These are phyloP conservation scores for Anadara kagoshimensis DNA, from an alignment of 1,140 invertebrate genomes.

Conservation along the genomic window DNA sequence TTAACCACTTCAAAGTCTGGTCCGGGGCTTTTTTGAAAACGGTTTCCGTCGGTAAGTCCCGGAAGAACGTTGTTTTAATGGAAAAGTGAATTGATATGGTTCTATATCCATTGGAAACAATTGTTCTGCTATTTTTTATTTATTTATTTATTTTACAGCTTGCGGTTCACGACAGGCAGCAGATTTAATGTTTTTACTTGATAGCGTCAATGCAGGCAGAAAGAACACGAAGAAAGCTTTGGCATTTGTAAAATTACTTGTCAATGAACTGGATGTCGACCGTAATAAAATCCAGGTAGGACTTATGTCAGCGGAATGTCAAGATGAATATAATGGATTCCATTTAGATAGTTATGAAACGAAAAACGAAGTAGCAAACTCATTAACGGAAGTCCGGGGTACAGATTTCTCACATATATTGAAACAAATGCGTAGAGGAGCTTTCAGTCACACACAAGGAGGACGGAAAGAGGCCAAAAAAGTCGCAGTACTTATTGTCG, in stretches of 20 bases:
- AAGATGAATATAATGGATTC: constrained; percentile 35
- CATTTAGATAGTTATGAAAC: constrained; percentile 34
- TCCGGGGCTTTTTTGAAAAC: too few relatives aligned
- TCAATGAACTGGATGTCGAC: constrained; percentile 49
- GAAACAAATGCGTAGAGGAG: constrained; percentile 44
- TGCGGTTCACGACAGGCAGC: constrained; percentile 60
- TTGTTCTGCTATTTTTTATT: too few relatives aligned
- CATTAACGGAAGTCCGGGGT: constrained; percentile 26
- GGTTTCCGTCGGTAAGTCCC: too few relatives aligned
- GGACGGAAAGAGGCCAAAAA: constrained; percentile 55
- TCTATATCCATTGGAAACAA: too few relatives aligned
- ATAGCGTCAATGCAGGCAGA: constrained; percentile 56
- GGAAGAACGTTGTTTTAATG: too few relatives aligned
- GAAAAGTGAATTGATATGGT: too few relatives aligned
- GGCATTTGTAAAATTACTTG: constrained; percentile 54
- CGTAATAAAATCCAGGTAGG: constrained; percentile 58
- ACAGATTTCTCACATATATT: constrained; percentile 50
- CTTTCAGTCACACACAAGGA: constrained; percentile 44
- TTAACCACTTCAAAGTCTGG: too few relatives aligned
- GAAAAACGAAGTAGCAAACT: constrained; percentile 35
- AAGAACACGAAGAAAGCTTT: constrained; percentile 55
- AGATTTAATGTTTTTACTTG: constrained; percentile 63
- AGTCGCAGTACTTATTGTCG: constrained; percentile 53
- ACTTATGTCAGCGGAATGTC: constrained; percentile 49
- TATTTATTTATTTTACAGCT: constrained; percentile 35